Evolutionary conservation across 2,797 vertebrate species (phyloP).

Genomic region (Diglossa cyanea): DNA sequence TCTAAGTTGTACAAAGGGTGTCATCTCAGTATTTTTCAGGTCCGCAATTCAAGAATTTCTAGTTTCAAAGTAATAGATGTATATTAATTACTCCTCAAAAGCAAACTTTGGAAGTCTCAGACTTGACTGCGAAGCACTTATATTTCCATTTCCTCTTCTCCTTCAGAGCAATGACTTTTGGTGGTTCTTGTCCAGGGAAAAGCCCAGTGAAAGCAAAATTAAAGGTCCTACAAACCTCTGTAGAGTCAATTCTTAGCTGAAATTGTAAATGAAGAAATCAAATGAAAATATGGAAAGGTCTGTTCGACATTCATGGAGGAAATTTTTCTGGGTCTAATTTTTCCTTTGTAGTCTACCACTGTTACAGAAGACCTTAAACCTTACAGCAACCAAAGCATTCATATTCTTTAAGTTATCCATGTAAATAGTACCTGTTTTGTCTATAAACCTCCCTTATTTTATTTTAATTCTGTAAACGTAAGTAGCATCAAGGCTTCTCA

Average conservation of each 20-base stretch:
- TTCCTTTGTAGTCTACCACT: not conserved
- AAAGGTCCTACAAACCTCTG: not conserved
- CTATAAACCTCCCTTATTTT: not conserved
- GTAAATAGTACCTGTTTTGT: not conserved
- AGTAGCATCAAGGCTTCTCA: not conserved
- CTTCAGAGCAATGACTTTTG: not conserved
- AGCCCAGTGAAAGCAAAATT: not conserved
- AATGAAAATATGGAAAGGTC: not conserved
- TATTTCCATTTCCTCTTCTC: not conserved
- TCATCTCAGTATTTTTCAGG: not conserved
- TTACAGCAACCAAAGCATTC: not conserved
- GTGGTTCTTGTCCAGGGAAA: not conserved
- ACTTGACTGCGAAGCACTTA: not conserved
- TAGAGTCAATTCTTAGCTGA: not conserved
- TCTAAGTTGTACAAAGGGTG: not conserved
- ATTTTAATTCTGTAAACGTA: not conserved
- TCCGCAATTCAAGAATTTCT: not conserved
- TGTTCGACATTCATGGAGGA: not conserved
- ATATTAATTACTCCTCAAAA: not conserved
- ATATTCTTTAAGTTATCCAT: not conserved
- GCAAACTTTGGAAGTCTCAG: not conserved
- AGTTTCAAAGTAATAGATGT: not conserved
- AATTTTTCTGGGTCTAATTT: not conserved
- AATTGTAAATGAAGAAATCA: not conserved
- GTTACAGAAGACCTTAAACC: not conserved